Base-by-base conservation (phyloP, 2,888 invertebrate genomes). In the Agrochola circellaris region DNA sequence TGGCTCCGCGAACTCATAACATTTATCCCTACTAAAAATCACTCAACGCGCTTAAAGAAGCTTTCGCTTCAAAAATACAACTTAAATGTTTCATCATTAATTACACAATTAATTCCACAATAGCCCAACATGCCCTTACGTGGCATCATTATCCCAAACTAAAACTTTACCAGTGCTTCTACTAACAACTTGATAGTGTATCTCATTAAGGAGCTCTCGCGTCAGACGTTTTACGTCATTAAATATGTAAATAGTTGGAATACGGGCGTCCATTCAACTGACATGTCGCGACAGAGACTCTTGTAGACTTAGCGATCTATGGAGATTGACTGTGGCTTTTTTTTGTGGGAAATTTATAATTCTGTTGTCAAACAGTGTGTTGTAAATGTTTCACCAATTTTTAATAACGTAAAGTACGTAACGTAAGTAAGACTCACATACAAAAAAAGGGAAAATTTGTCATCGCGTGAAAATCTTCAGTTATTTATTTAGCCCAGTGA, bases 201-300 rank as follows among this genome's bases (percentile, higher is more conserved):
- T 94, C 96, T 96, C 95, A 96, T 96, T 96, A 96, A 91, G 92
- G 90, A 87, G 90, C 89, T 89, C 91, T 75, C 85, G 90, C 92
- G 93, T 94, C 94, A 91, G 93, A 94, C 95, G 92, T 90, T 93
- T 93, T 92, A 93, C 93, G 93, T 96, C 96, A 95, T 96, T 96
- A 95, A 95, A 94, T 95, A 96, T 96, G 96, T 95, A 96, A 96
- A 96, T 96, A 95, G 92, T 93, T 91, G 93, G 94, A 95, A 95
- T 94, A 95, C 94, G 93, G 92, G 91, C 93, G 93, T 93, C 95
- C 93, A 95, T 95, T 95, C 93, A 94, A 89, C 90, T 93, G 95
- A 96, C 96, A 95, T 94, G 95, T 95, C 93, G 93, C 92, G 92
- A 92, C 91, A 92, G 86, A 90, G 87, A 82, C 82, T 90, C 87